Evolutionary conservation across 2,113 vertebrate species (phyloP), one percentile per base, ranked within the genome.

Genomic region (Ciconia stormi): DNA sequence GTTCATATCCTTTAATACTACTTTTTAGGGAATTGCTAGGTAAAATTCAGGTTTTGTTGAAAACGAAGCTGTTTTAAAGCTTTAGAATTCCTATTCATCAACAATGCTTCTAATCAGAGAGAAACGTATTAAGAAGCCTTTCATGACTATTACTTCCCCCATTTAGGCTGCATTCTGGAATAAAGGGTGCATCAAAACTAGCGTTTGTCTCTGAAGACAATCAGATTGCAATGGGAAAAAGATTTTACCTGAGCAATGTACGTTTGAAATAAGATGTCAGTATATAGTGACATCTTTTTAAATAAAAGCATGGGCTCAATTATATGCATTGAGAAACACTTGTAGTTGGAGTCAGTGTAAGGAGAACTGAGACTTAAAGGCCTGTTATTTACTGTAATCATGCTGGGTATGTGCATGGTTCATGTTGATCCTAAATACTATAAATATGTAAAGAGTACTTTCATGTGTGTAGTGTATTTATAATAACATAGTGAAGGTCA

Each of bases 221-320:
- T 58, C 20, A 27, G 16, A 50, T 76, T 82, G 70, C 18, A 76
- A 21, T 6, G 13, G n/a, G 18, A 49, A 44, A 12, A 62, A 58
- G 26, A 47, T 26, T 87, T 59, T 62, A 29, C 2, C 0, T 23
- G 32, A 40, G 18, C 0, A 0, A 58, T 90, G 59, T 56, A 20
- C n/a, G 1, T 78, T 73, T 90, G 55, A 66, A 92, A 62, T 70
- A 59, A 80, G 30, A 34, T 77, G 34, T 69, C 29, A 16, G 18
- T 46, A 3, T 50, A 7, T 50, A 12, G 6, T 25, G n/a, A 59
- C 63, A 27, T 56, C 71, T 69, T 90, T 67, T 80, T 7, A 46
- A 53, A 4, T 77, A 25, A 73, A 77, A 71, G 15, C 7, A 7
- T 69, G 7, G 7, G 34, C 49, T 82, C 80, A 26, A 25, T 58